Evolutionary conservation across 2,888 invertebrate genomes (phyloP).

Genomic region (Nomada lathburiana): DNA sequence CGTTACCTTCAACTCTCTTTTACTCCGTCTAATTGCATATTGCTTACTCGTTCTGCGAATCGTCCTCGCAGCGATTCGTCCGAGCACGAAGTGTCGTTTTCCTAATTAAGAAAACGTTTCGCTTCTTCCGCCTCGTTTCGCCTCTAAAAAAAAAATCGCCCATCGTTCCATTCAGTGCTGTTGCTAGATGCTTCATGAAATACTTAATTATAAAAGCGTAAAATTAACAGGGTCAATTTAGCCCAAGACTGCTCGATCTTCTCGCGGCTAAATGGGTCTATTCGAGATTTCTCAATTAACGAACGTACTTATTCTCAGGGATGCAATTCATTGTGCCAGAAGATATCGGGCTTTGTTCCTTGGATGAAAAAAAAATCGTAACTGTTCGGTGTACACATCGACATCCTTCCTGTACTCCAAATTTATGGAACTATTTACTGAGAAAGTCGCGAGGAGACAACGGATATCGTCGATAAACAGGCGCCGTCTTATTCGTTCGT

Average conservation of each 20-base stretch:
- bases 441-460: slow-evolving; percentile 1
- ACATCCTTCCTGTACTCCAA: slow-evolving; percentile 8
- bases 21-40: slow-evolving; percentile 2
- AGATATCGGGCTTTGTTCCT: background rate
- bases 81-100: background rate
- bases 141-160: background rate
- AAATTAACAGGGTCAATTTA: slow-evolving; percentile 24
- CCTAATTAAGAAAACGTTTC: slow-evolving; percentile 2
- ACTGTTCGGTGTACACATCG: slow-evolving; percentile 11
- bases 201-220: slow-evolving; percentile 33
- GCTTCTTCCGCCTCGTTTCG: background rate
- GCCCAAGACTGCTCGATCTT: background rate
- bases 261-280: background rate
- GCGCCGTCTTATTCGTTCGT: background rate
- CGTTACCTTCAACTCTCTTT: background rate
- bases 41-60: background rate
- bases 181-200: slow-evolving; percentile 5
- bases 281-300: slow-evolving; percentile 38
- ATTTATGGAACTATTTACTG: slow-evolving; percentile 24
- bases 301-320: background rate
- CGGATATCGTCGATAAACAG: slow-evolving; percentile 28
- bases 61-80: background rate
- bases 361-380: background rate
- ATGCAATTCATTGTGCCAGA: background rate
- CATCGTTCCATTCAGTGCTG: background rate